A percentile compares a stretch with the other conserved stretches of the same genome.
Conservation (phyloP, 2,113 vertebrate genomes). For the Corapipo altera region DNA sequence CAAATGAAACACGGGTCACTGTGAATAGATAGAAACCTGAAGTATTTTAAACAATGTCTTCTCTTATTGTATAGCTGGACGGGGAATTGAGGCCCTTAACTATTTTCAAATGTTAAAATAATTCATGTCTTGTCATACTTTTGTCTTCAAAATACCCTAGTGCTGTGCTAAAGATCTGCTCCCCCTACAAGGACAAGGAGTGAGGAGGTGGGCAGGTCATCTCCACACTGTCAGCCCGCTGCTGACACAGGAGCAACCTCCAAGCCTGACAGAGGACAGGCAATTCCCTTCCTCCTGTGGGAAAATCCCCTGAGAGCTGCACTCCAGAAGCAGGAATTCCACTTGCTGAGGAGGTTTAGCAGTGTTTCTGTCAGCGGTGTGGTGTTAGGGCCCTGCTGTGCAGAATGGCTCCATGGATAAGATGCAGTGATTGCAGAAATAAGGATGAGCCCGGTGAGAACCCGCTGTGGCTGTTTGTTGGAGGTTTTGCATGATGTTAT, state of each 20-base stretch:
- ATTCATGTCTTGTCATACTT: neutral
- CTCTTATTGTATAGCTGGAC: neutral
- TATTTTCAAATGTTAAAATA: neutral
- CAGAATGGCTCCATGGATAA: too few species aligned
- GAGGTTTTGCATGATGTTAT: neutral
- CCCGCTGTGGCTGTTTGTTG: rapidly evolving
- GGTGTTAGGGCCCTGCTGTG: neutral
- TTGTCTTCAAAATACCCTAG: neutral
- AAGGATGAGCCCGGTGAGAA: rapidly evolving
- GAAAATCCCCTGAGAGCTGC: neutral
- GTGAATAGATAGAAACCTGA: neutral
- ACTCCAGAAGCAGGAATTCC: neutral
- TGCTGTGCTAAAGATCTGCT: neutral
- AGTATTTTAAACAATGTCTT: neutral
- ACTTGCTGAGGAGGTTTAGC: rapidly evolving
- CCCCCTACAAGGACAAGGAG: neutral
- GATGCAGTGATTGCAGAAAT: rapidly evolving
- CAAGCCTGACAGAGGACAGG: neutral
- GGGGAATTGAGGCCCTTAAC: neutral
- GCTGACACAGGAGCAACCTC: neutral
- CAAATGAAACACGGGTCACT: neutral
- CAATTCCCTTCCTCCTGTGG: neutral
- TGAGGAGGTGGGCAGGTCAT: neutral
- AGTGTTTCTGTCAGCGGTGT: neutral
- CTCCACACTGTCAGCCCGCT: neutral